Conservation (phyloP, 1,140 invertebrate species). For the Bombus pyrosoma region DNA sequence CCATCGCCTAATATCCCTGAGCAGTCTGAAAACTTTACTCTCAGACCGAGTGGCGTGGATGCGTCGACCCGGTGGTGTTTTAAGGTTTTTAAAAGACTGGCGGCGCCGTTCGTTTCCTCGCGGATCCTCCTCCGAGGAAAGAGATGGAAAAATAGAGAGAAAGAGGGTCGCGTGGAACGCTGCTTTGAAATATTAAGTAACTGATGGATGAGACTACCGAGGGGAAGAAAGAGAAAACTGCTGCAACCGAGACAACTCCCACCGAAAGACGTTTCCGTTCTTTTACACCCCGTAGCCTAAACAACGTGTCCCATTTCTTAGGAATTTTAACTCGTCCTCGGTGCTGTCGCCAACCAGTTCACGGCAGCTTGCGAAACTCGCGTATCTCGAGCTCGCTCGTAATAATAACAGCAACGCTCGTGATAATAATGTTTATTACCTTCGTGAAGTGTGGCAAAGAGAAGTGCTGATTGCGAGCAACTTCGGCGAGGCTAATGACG, state of each 20-base stretch:
- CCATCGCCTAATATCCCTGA: slow-evolving; percentile 73
- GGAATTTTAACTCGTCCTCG: slow-evolving; percentile 45
- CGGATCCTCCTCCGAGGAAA: slow-evolving; percentile 32
- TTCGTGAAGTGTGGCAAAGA: neutral
- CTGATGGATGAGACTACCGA: slow-evolving; percentile 80
- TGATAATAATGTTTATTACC: slow-evolving; percentile 15
- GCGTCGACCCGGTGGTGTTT: slow-evolving; percentile 70
- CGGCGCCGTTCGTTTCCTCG: slow-evolving; percentile 17
- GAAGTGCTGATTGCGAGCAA: neutral
- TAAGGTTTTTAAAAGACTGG: slow-evolving; percentile 80
- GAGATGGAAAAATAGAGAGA: slow-evolving; percentile 27
- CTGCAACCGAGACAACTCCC: slow-evolving; percentile 12
- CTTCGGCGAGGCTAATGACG: neutral
- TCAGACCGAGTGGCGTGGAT: slow-evolving; percentile 68
- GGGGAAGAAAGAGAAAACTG: slow-evolving; percentile 59
- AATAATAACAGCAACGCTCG: neutral
- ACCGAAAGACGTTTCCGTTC: slow-evolving; percentile 8
- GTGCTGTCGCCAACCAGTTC: neutral
- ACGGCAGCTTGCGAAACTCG: neutral
- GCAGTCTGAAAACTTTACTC: slow-evolving; percentile 77
- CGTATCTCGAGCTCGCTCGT: neutral
- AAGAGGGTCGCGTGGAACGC: slow-evolving; percentile 57
- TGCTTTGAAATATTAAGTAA: slow-evolving; percentile 81
- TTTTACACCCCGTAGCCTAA: slow-evolving; percentile 7
- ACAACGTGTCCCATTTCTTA: slow-evolving; percentile 35